These are phyloP conservation scores for Rattus rattus DNA, from an alignment of 2,113 vertebrate species.

Conservation along the genomic window DNA sequence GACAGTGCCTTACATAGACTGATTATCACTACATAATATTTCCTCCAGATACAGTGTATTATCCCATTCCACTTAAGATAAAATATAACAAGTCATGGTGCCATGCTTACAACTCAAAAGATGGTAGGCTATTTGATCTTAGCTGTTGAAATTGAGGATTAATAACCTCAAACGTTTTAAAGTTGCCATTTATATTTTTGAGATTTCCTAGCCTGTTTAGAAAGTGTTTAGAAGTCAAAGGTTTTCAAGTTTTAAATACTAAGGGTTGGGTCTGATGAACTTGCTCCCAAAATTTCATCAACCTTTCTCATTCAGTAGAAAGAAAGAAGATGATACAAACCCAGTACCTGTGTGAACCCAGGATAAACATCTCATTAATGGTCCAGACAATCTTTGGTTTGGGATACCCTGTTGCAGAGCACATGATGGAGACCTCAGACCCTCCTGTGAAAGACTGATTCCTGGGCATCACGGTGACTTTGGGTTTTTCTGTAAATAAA, in stretches of 20 bases:
- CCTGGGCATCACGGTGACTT: conserved; percentile 90
- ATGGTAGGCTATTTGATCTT: not conserved
- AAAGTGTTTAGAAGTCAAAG: not conserved
- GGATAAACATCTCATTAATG: conserved; percentile 93
- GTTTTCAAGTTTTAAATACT: conserved; percentile 32
- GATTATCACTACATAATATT: not conserved
- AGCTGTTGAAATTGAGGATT: not conserved
- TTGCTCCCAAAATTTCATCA: conserved; percentile 33
- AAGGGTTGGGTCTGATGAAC: not conserved
- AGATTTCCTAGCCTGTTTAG: not conserved
- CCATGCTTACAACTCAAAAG: not conserved
- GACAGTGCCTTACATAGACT: not conserved
- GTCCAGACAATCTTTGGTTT: conserved; percentile 93
- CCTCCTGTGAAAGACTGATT: conserved; percentile 93
- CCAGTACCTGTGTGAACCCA: conserved; percentile 91
- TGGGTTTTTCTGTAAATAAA: conserved; percentile 89
- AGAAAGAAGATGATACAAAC: conserved; percentile 60
- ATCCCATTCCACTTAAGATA: not conserved
- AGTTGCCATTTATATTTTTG: not conserved
- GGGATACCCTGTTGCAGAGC: conserved; percentile 92
- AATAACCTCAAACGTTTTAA: not conserved
- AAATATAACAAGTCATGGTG: not conserved
- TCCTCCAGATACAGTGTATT: not conserved
- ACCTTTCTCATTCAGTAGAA: conserved; percentile 34
- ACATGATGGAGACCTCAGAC: conserved; percentile 93